These are phyloP conservation scores for Penelope pileata DNA, from an alignment of 2,113 vertebrate genomes.

Conservation along the genomic window DNA sequence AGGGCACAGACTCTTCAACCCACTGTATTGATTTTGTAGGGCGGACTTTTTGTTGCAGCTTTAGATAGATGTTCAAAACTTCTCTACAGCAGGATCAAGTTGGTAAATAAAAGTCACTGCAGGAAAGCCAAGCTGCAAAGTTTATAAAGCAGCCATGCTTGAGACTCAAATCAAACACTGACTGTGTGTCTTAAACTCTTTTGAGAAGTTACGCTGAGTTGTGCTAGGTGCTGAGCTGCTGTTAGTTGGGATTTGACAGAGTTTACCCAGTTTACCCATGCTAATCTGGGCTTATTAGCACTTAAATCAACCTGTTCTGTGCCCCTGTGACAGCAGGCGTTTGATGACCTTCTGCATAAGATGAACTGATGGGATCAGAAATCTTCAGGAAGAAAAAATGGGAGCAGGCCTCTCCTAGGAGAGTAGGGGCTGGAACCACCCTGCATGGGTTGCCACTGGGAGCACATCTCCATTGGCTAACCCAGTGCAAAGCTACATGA, in stretches of 20 bases:
- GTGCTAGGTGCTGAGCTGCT: neutral
- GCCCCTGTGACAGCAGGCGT: neutral
- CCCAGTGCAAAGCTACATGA: rapidly evolving
- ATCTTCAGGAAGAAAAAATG: neutral
- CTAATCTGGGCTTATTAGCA: neutral
- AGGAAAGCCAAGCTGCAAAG: neutral
- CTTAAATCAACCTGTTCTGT: neutral
- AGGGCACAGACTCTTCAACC: neutral
- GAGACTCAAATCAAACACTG: neutral
- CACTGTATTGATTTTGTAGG: neutral
- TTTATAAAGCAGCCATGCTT: neutral
- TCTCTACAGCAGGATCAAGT: neutral
- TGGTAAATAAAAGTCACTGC: neutral
- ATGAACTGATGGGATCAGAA: neutral
- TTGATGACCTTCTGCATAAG: neutral
- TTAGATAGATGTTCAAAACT: neutral
- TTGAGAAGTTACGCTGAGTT: neutral
- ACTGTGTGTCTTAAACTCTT: neutral
- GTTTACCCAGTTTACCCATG: neutral
- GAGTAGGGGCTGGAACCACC: neutral
- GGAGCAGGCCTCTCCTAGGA: neutral
- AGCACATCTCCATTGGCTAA: rapidly evolving
- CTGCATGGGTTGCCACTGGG: neutral
- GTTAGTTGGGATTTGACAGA: neutral
- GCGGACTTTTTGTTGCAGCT: neutral